Evolutionary conservation across 1,140 invertebrate genomes (phyloP).

Genomic region (Heliconius melpomene): DNA sequence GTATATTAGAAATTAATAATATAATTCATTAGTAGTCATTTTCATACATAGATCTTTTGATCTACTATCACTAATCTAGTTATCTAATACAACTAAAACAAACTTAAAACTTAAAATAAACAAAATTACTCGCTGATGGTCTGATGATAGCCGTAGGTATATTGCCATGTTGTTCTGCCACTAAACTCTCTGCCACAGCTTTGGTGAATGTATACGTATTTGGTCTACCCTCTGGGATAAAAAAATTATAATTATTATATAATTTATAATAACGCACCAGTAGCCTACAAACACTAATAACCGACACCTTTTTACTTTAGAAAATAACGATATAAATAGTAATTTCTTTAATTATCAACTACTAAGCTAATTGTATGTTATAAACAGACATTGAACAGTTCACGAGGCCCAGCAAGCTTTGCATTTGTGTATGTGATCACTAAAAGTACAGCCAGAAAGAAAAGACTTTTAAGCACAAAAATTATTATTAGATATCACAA

Average conservation of each 20-base stretch:
- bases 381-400: too few relatives aligned
- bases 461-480: too few relatives aligned
- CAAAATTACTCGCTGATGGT: slow-evolving; percentile 85
- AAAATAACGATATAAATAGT: too few relatives aligned
- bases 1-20: not conserved
- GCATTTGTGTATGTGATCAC: too few relatives aligned
- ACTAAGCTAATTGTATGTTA: too few relatives aligned
- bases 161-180: slow-evolving; percentile 73
- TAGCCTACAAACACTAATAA: not conserved
- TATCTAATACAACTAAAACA: not conserved
- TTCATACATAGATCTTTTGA: too few relatives aligned
- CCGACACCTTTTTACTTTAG: not conserved
- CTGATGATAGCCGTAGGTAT: slow-evolving; percentile 88
- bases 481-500: too few relatives aligned
- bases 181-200: slow-evolving; percentile 83
- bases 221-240: not conserved
- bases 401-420: too few relatives aligned
- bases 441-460: too few relatives aligned
- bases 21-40: not conserved
- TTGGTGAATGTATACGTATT: slow-evolving; percentile 88
- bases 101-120: not conserved
- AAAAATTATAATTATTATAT: not conserved
- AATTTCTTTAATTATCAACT: too few relatives aligned
- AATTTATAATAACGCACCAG: not conserved
- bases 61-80: not conserved